Evolutionary conservation across 1,140 invertebrate genomes (phyloP).

Genomic region (Asbolus verrucosus): DNA sequence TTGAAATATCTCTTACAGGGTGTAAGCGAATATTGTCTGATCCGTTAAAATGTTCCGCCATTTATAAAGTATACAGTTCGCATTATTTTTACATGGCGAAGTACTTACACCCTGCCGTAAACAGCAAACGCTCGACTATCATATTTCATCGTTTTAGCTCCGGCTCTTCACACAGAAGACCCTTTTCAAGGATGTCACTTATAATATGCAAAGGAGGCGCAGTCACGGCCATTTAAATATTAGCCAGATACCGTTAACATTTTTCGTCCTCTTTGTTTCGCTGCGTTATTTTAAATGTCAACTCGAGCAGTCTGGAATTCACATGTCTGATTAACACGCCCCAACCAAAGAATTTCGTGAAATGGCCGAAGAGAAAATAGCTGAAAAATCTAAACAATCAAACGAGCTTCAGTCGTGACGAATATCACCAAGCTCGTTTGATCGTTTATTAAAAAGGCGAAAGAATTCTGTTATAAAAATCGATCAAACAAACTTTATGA

Average conservation of each 20-base stretch:
- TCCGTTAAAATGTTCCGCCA: conserved; percentile 30
- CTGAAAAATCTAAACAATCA: too few relatives aligned
- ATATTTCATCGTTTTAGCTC: conserved; percentile 38
- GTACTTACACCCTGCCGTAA: conserved; percentile 4
- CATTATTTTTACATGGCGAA: conserved; percentile 35
- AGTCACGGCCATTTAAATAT: conserved; percentile 18
- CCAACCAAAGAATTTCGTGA: too few relatives aligned
- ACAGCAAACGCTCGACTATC: conserved; percentile 5
- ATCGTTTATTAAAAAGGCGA: too few relatives aligned
- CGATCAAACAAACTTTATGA: too few relatives aligned
- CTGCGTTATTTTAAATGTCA: too few relatives aligned
- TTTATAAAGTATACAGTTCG: conserved; percentile 36
- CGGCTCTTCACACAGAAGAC: conserved; percentile 24
- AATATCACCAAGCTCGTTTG: too few relatives aligned
- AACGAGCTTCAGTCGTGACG: too few relatives aligned
- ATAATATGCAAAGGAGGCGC: conserved; percentile 28
- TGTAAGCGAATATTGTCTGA: conserved; percentile 37
- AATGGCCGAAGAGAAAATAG: too few relatives aligned
- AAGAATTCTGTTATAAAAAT: too few relatives aligned
- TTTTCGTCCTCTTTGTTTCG: conserved; percentile 4
- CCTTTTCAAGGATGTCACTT: conserved; percentile 22
- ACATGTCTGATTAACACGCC: too few relatives aligned
- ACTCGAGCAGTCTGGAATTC: too few relatives aligned
- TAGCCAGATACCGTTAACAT: conserved; percentile 11
- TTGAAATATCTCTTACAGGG: conserved; percentile 24